Percentiles rank a stretch among this genome's conserved stretches.
Evolutionary conservation across 2,888 invertebrate genomes (phyloP).

Genomic region (Geotrupes spiniger): DNA sequence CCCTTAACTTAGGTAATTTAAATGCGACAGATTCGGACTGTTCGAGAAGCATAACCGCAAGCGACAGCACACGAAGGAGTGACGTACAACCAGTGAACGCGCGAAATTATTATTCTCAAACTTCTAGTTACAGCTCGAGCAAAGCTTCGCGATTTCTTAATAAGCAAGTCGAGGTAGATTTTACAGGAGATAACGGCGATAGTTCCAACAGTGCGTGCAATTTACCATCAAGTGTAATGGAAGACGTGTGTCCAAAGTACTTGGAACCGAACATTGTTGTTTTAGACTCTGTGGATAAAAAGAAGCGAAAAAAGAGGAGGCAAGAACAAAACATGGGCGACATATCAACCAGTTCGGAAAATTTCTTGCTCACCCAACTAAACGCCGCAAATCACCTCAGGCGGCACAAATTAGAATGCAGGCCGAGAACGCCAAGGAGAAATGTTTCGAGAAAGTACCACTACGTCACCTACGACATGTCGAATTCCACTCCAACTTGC

Average conservation of each 20-base stretch:
- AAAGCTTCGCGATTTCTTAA: too few relatives aligned
- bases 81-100: too few relatives aligned
- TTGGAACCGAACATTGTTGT: conserved; percentile 21
- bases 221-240: conserved; percentile 22
- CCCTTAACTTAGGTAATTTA: background rate
- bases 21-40: too few relatives aligned
- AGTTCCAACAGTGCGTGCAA: conserved; percentile 1
- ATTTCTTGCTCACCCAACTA: background rate
- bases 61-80: too few relatives aligned
- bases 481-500: conserved; percentile 20
- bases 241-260: conserved; percentile 2
- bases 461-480: conserved; percentile 16
- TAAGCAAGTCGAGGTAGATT: too few relatives aligned
- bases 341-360: conserved; percentile 1
- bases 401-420: too few relatives aligned
- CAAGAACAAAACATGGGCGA: conserved; percentile 3
- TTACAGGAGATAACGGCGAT: too few relatives aligned
- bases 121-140: too few relatives aligned
- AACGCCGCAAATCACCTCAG: too few relatives aligned
- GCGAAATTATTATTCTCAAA: too few relatives aligned
- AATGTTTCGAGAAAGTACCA: conserved; percentile 10
- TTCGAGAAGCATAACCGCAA: too few relatives aligned
- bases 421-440: too few relatives aligned
- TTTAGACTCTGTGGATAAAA: conserved; percentile 11
- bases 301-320: conserved; percentile 1